Conservation (phyloP, 2,113 vertebrate genomes). For the Nothobranchius kuhntae region DNA sequence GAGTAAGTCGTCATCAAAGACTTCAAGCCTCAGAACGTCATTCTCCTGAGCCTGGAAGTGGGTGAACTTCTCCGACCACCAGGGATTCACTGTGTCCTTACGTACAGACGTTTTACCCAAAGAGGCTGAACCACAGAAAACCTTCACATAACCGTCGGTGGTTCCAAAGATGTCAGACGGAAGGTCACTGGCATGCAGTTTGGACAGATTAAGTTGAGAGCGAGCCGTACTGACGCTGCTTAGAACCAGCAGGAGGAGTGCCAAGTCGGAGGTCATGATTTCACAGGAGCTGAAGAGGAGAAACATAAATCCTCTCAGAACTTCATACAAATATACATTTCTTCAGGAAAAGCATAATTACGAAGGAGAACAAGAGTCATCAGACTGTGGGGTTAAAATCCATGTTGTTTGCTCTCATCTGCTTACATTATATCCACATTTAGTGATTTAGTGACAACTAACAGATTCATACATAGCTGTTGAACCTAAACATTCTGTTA, state of each 20-base stretch:
- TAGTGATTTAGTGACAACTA: too few species aligned
- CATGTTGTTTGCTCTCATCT: too few species aligned
- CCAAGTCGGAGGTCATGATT: slow-evolving; percentile 27
- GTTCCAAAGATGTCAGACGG: slow-evolving; percentile 11
- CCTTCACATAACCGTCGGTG: slow-evolving; percentile 50
- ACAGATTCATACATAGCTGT: too few species aligned
- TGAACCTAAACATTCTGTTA: too few species aligned
- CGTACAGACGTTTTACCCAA: slow-evolving; percentile 35
- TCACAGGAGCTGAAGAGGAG: slow-evolving; percentile 6
- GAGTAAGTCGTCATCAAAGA: slow-evolving; percentile 22
- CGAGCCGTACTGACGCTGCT: background rate
- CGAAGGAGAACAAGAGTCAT: too few species aligned
- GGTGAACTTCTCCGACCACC: slow-evolving; percentile 54
- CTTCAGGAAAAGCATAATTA: too few species aligned
- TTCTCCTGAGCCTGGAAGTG: slow-evolving; percentile 32
- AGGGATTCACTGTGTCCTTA: slow-evolving; percentile 32
- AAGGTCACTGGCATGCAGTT: slow-evolving; percentile 38
- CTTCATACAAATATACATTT: too few species aligned
- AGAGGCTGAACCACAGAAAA: slow-evolving; percentile 6
- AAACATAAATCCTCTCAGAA: background rate
- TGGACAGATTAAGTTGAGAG: slow-evolving; percentile 31
- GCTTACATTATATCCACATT: too few species aligned
- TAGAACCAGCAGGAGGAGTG: slow-evolving; percentile 23
- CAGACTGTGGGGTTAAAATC: too few species aligned
- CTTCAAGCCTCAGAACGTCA: slow-evolving; percentile 31